phyloP scores from a whole-genome alignment of 2,888 invertebrate species.

The Anthophora plumipes region DNA sequence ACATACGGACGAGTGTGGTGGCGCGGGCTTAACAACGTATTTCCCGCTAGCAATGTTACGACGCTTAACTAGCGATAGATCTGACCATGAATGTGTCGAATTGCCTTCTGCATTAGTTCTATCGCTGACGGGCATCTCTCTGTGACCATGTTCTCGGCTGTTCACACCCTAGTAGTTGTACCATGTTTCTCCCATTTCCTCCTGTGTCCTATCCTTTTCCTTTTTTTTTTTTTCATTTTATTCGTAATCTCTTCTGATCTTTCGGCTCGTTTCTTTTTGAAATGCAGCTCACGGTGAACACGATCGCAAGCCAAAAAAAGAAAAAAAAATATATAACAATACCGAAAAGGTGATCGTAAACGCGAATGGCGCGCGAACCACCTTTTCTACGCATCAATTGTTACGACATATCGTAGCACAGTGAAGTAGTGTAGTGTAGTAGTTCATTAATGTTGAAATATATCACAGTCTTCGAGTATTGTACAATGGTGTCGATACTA shows the following conservation, averaged over 20 bases:
- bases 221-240: no score
- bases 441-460: no score
- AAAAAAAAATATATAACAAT: no score
- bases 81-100: constrained; percentile 56
- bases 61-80: constrained; percentile 62
- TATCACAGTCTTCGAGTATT: no score
- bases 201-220: constrained; percentile 3
- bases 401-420: no score
- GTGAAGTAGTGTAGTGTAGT: no score
- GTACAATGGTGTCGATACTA: no score
- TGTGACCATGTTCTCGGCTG: background rate
- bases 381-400: no score
- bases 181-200: constrained; percentile 5
- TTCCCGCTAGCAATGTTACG: constrained; percentile 50
- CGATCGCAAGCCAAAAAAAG: no score
- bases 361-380: background rate
- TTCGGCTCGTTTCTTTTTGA: constrained; percentile 1
- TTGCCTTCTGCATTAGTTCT: constrained; percentile 41
- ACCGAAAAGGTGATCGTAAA: background rate
- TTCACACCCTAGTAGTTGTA: constrained; percentile 7
- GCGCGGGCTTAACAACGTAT: constrained; percentile 55
- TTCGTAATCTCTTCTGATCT: background rate
- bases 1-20: constrained; percentile 28
- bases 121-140: background rate
- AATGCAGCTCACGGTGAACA: constrained; percentile 3